These are phyloP conservation scores for Hippocampus barbouri DNA, from an alignment of 2,113 vertebrate genomes.

Conservation along the genomic window DNA sequence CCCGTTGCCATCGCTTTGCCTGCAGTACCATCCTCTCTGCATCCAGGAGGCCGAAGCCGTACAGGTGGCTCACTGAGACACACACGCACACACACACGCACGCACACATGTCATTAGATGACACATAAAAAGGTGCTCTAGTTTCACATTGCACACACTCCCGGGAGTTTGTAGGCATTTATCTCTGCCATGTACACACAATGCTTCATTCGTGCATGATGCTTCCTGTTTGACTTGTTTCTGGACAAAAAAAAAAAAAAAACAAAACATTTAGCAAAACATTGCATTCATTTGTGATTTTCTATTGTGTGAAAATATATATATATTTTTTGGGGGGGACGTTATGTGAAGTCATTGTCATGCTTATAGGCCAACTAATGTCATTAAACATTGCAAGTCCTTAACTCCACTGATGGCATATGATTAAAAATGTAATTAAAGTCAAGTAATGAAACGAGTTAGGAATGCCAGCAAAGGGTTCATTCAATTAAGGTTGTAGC, in stretches of 20 bases:
- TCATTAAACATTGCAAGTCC: not conserved
- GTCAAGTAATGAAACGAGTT: not conserved
- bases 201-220: slow-evolving; percentile 44
- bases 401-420: not conserved
- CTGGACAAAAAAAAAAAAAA: slow-evolving; percentile 26
- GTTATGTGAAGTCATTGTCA: not conserved
- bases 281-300: slow-evolving; percentile 17
- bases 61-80: slow-evolving; percentile 89
- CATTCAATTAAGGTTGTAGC: slow-evolving; percentile 4
- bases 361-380: not conserved
- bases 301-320: not conserved
- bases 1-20: slow-evolving; percentile 86
- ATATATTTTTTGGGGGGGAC: not conserved
- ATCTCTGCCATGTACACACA: slow-evolving; percentile 43
- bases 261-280: slow-evolving; percentile 46
- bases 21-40: slow-evolving; percentile 93
- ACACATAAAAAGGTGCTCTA: slow-evolving; percentile 30
- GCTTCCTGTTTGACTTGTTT: slow-evolving; percentile 39
- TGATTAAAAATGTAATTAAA: not conserved
- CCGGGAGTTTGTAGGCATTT: slow-evolving; percentile 48
- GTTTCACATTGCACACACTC: slow-evolving; percentile 42
- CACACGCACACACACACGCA: not conserved
- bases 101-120: slow-evolving; percentile 18
- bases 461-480: not conserved
- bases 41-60: slow-evolving; percentile 96